Conservation (phyloP, 2,888 invertebrate species). For the Caenorhabditis sp. region DNA sequence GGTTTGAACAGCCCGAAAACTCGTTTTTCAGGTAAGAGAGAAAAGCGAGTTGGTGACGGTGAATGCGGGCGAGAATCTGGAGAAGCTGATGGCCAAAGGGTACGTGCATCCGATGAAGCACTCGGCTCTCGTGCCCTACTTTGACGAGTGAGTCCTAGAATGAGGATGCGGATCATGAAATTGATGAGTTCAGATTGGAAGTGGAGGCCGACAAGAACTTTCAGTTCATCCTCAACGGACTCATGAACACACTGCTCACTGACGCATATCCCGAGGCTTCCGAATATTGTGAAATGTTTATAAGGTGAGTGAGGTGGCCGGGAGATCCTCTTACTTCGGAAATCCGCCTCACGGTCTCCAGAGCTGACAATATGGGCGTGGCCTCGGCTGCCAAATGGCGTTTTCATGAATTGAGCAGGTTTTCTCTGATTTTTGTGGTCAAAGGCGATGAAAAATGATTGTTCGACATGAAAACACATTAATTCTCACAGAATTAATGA, state of each 20-base stretch:
- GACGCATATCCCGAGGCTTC: no score
- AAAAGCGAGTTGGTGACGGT: conserved; percentile 31
- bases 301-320: neutral
- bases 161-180: neutral
- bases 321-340: no score
- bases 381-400: no score
- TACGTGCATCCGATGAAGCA: conserved; percentile 28
- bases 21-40: conserved; percentile 31
- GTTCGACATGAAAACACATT: no score
- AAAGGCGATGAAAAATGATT: no score
- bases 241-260: conserved; percentile 7
- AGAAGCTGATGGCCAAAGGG: conserved; percentile 8
- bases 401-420: no score
- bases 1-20: neutral
- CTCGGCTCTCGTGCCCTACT: conserved; percentile 37
- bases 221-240: conserved; percentile 18
- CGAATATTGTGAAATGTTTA: conserved; percentile 4
- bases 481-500: no score
- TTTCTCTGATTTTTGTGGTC: no score
- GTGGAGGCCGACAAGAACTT: conserved; percentile 20
- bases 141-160: conserved; percentile 26
- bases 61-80: conserved; percentile 26
- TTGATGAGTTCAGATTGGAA: conserved; percentile 16
- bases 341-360: no score
- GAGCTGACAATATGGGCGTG: no score